Percentiles rank a stretch among this genome's conserved stretches.
Conservation (phyloP, 1,140 invertebrate species). For the Wiebesia pumilae region DNA sequence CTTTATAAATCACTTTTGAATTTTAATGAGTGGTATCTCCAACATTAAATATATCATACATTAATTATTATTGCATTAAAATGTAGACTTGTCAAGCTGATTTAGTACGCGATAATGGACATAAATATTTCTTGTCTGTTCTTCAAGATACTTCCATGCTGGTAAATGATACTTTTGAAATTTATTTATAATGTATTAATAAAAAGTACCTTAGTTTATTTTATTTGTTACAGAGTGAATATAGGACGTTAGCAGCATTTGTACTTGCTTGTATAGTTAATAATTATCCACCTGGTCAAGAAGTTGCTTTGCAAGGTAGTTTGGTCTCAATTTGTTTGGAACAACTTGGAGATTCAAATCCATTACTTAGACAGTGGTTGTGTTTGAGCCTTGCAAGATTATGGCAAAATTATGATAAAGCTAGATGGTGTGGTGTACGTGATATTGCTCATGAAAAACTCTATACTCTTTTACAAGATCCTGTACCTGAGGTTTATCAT, state of each 20-base stretch:
- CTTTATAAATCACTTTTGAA: neutral
- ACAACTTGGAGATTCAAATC: conserved; percentile 80
- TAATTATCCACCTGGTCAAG: conserved; percentile 89
- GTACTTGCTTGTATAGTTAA: conserved; percentile 95
- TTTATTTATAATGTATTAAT: neutral
- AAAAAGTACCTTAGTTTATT: neutral
- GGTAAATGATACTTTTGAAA: conserved; percentile 74
- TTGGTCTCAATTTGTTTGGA: conserved; percentile 93
- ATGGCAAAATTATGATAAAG: conserved; percentile 95
- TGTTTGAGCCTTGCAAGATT: conserved; percentile 94
- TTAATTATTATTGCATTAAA: conserved; percentile 36
- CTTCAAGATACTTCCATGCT: conserved; percentile 89
- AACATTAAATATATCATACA: neutral
- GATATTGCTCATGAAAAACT: conserved; percentile 97
- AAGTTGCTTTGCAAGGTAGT: conserved; percentile 89
- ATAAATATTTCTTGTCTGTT: conserved; percentile 95
- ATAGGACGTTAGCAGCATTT: conserved; percentile 93
- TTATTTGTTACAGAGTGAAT: conserved; percentile 80
- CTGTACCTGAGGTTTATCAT: conserved; percentile 84
- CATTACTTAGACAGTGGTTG: conserved; percentile 91
- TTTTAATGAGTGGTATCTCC: neutral
- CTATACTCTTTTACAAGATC: conserved; percentile 85
- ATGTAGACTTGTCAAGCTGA: conserved; percentile 94
- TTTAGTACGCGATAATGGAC: conserved; percentile 94
- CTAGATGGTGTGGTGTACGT: conserved; percentile 96